Evolutionary conservation across 2,888 invertebrate genomes (phyloP), one percentile per base, ranked within the genome.

Genomic region (Eubasilissa splendida): DNA sequence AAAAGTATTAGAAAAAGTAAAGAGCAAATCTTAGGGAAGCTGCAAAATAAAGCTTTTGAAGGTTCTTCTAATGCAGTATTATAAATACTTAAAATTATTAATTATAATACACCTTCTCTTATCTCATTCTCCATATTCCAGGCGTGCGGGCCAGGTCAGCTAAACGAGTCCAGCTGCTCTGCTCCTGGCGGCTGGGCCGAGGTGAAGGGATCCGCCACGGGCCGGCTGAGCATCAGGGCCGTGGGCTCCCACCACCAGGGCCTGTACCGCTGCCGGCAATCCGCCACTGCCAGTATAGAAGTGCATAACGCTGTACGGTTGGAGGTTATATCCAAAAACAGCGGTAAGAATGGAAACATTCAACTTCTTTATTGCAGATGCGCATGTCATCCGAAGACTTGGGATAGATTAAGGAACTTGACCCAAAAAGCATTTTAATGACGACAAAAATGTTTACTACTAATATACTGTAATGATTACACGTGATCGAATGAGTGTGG

Each of bases 211-310:
- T n/a, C 9, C 5, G 10, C 14, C 33, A 80, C 66, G 1, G 78
- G 80, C 10, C 54, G 66, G 14, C 70, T 84, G 11, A n/a, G 33
- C 4, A 53, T 84, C 59, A 58, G 50, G n/a, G 53, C 68, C 5
- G 83, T 80, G n/a, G 70, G 31, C n/a, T 52, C 70, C n/a, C 50
- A 56, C 10, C 56, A 75, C 7, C 76, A 82, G 22, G 84, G 84
- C 1, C 71, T 84, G 12, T 84, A 84, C 75, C 78, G 83, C n/a
- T 84, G 84, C 71, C 71, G 77, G 31, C 83, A 84, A 66, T 54
- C 75, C 9, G 84, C 84, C 42, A 82, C 82, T 8, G 50, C 77
- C 8, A 59, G 66, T 10, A 84, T 84, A 11, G 70, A 79, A n/a
- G 60, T 84, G 12, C 79, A 82, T 58, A 82, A 77, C 59, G 79